Evolutionary conservation across 2,888 invertebrate species (phyloP).

Genomic region (Mellilla xanthometata): DNA sequence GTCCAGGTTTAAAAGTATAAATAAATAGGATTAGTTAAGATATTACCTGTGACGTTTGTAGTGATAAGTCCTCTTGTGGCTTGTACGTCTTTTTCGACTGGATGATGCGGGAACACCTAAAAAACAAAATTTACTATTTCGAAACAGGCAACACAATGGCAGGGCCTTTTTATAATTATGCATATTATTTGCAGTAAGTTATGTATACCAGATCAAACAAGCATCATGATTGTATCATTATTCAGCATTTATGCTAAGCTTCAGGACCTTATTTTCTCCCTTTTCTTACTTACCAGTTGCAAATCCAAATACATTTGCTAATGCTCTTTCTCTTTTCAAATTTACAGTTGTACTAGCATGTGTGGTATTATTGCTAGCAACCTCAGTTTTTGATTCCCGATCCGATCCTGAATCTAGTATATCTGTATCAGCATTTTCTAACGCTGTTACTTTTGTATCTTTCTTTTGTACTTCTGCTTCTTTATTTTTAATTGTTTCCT

Average conservation of each 20-base stretch:
- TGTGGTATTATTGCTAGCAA: no score
- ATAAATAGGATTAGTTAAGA: not conserved
- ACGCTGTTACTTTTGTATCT: not conserved
- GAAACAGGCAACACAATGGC: no score
- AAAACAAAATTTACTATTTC: not conserved
- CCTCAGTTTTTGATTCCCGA: no score
- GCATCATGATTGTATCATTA: no score
- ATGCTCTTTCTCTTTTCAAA: conserved; percentile 45
- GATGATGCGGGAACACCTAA: conserved; percentile 7
- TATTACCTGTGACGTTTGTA: conserved; percentile 6
- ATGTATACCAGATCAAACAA: no score
- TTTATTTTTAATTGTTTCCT: not conserved
- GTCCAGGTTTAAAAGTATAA: not conserved
- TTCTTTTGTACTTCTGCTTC: not conserved
- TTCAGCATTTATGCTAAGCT: no score
- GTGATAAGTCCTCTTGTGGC: conserved; percentile 3
- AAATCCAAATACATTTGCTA: conserved; percentile 67
- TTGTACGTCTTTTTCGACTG: conserved; percentile 8
- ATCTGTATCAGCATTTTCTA: not conserved
- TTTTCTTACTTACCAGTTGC: conserved; percentile 60
- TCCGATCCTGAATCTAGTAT: not conserved
- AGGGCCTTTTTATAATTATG: no score
- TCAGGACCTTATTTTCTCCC: conserved; percentile 2
- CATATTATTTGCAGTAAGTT: no score
- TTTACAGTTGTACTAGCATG: no score